These are phyloP conservation scores for Peribatodes rhomboidaria DNA, from an alignment of 2,888 invertebrate species.

Conservation along the genomic window DNA sequence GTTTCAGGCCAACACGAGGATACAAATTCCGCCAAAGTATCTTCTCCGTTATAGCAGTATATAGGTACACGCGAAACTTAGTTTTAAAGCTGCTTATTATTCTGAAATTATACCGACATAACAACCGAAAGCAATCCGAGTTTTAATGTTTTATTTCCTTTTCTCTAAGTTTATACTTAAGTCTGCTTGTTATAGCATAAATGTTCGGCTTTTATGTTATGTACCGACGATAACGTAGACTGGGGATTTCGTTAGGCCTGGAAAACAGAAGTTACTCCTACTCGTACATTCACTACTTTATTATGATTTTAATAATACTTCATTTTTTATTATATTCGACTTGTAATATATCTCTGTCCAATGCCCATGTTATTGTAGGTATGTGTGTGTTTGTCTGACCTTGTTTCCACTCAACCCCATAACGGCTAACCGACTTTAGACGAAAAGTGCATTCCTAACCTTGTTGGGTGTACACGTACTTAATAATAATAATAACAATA, in stretches of 20 bases:
- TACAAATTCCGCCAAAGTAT: constrained; percentile 38
- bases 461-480: too few species aligned
- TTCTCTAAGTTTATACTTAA: constrained; percentile 43
- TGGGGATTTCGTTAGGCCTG: constrained; percentile 25
- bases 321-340: not conserved
- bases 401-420: too few species aligned
- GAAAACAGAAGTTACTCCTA: not conserved
- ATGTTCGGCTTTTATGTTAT: constrained; percentile 34
- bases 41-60: constrained; percentile 30
- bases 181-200: constrained; percentile 36
- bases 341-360: too few species aligned
- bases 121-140: constrained; percentile 48
- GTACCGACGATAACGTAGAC: constrained; percentile 22
- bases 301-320: not conserved
- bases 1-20: constrained; percentile 25
- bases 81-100: constrained; percentile 47
- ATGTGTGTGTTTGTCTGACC: too few species aligned
- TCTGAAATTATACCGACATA: constrained; percentile 46
- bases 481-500: too few species aligned
- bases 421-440: too few species aligned
- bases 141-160: constrained; percentile 48
- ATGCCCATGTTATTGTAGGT: too few species aligned
- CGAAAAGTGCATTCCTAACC: too few species aligned
- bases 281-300: not conserved
- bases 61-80: constrained; percentile 41